Evolutionary conservation across 64 coral and sea anemone species (phyloP).

Genomic region (Stichodactyla mertensii): DNA sequence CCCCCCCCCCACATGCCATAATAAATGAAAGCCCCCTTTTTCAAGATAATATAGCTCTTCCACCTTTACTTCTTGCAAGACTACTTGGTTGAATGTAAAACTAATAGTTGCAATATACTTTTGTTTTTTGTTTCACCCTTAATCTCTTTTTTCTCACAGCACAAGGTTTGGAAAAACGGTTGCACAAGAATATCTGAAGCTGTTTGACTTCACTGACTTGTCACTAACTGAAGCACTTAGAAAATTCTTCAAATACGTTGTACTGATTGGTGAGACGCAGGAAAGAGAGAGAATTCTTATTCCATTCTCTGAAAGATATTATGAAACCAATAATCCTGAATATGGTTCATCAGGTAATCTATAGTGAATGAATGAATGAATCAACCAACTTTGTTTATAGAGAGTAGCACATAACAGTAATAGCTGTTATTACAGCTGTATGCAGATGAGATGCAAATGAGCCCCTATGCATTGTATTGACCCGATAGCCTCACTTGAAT

Average conservation of each 20-base stretch:
- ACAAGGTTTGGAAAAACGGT: conserved; percentile 77
- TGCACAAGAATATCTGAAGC: conserved; percentile 78
- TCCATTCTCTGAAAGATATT: conserved; percentile 93
- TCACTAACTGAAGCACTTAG: conserved; percentile 64
- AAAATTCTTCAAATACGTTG: conserved; percentile 75
- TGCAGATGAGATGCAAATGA: no score
- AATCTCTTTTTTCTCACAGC: conserved; percentile 30
- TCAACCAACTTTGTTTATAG: background rate
- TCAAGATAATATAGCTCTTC: no score
- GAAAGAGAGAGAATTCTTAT: conserved; percentile 92
- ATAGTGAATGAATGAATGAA: background rate
- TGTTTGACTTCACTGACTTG: conserved; percentile 71
- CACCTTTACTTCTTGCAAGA: no score
- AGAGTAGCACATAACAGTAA: no score
- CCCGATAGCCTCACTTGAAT: no score
- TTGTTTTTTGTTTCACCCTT: no score
- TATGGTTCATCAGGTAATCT: conserved; percentile 83
- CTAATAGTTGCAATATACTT: background rate
- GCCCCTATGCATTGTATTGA: no score
- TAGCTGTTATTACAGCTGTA: no score
- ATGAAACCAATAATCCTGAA: conserved; percentile 87
- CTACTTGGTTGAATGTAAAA: no score
- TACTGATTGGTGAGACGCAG: conserved; percentile 85
- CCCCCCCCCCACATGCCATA: no score
- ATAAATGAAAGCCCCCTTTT: no score